Evolutionary conservation across 2,888 invertebrate genomes (phyloP).

Genomic region (Keiferia lycopersicella): DNA sequence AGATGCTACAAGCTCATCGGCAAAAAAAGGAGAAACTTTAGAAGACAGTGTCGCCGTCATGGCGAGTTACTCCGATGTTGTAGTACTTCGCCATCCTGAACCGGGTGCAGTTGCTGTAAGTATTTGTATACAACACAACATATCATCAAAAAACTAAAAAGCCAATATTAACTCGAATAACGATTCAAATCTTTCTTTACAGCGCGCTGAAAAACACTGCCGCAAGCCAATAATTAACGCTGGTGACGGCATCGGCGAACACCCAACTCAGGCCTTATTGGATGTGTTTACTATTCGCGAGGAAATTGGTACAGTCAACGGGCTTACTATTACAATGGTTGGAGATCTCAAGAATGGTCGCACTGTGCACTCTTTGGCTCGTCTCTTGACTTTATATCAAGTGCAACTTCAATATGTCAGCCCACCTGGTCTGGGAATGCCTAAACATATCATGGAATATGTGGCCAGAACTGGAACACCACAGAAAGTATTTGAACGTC

Average conservation of each 20-base stretch:
- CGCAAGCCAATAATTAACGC: conserved; percentile 98
- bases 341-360: conserved; percentile 99
- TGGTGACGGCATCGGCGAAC: conserved; percentile 98
- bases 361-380: conserved; percentile 98
- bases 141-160: too few relatives aligned
- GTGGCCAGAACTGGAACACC: conserved; percentile 89
- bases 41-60: conserved; percentile 93
- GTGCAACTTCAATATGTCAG: conserved; percentile 96
- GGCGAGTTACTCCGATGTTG: conserved; percentile 96
- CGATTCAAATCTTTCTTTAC: conserved; percentile 43
- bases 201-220: conserved; percentile 91
- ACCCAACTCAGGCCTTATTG: conserved; percentile 98
- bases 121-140: conserved; percentile 37
- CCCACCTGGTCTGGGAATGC: conserved; percentile 94
- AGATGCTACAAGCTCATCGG: conserved; percentile 94
- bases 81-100: conserved; percentile 96
- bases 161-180: not conserved
- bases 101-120: conserved; percentile 94
- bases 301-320: conserved; percentile 99
- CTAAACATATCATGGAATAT: conserved; percentile 90
- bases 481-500: conserved; percentile 86
- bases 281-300: conserved; percentile 99
- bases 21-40: conserved; percentile 97
- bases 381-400: conserved; percentile 95
- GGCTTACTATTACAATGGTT: conserved; percentile 97